Percentiles rank a stretch among this genome's conserved stretches.
phyloP scores from a whole-genome alignment of 2,797 vertebrate genomes.

The Podargus strigoides region DNA sequence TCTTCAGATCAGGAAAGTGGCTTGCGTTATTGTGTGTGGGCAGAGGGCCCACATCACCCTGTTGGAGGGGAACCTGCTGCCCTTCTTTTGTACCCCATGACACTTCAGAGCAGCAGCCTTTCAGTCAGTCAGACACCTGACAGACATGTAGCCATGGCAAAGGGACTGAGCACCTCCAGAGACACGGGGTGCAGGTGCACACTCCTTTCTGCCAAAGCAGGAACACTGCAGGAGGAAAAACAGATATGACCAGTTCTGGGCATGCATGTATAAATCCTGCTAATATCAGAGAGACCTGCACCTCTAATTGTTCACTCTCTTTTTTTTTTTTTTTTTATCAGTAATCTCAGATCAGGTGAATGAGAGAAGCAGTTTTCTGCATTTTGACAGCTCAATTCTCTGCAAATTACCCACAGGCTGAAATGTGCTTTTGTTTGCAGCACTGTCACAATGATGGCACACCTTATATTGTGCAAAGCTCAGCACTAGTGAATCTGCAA shows the following conservation, averaged over 20 bases:
- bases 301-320: not conserved
- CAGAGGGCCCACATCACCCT: not conserved
- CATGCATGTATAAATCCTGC: not conserved
- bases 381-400: not conserved
- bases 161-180: not conserved
- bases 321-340: not conserved
- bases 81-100: not conserved
- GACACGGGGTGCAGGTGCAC: accelerated
- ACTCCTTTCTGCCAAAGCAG: not conserved
- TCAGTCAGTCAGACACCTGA: not conserved
- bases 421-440: not conserved
- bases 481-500: not conserved
- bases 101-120: not conserved
- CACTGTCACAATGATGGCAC: not conserved
- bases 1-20: not conserved
- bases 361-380: not conserved
- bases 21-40: too few relatives aligned
- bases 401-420: not conserved
- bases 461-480: not conserved
- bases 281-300: not conserved
- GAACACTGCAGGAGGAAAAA: not conserved
- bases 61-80: not conserved
- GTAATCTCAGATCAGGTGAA: not conserved
- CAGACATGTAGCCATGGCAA: not conserved
- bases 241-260: not conserved